Percentiles rank a stretch among this genome's conserved stretches.
These are phyloP conservation scores for Clarias macrocephalus DNA, from an alignment of 2,113 vertebrate genomes.

Conservation along the genomic window DNA sequence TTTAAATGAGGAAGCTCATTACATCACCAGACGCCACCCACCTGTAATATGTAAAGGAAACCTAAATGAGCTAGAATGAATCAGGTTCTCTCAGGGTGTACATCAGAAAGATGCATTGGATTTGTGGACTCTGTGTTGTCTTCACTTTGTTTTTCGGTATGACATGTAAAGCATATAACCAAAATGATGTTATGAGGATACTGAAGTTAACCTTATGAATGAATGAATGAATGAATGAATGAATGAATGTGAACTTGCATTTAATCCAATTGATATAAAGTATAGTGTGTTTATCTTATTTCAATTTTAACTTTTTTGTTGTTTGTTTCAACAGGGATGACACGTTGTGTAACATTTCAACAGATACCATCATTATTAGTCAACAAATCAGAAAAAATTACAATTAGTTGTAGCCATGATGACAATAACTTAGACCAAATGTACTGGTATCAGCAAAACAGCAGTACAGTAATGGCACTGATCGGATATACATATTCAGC, in stretches of 20 bases:
- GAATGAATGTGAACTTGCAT: background rate
- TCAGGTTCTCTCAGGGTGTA: too few relatives aligned
- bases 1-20: too few relatives aligned
- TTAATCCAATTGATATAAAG: background rate
- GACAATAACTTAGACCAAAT: slow-evolving; percentile 39
- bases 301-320: background rate
- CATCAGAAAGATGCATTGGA: background rate
- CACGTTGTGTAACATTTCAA: slow-evolving; percentile 38
- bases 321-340: slow-evolving; percentile 45
- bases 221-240: background rate
- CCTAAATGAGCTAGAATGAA: background rate
- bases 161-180: background rate
- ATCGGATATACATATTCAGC: slow-evolving; percentile 4
- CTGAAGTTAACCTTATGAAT: background rate
- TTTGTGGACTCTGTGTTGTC: background rate
- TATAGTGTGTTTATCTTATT: background rate
- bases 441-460: slow-evolving; percentile 48
- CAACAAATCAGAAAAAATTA: background rate
- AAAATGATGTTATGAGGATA: too few relatives aligned
- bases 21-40: too few relatives aligned
- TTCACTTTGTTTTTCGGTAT: background rate
- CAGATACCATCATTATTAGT: background rate
- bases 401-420: slow-evolving; percentile 34
- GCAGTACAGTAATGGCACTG: background rate
- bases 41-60: too few relatives aligned